Evolutionary conservation across 2,797 vertebrate species (phyloP), one percentile per base, ranked within the genome.

Genomic region (Pantherophis alleghaniensis): DNA sequence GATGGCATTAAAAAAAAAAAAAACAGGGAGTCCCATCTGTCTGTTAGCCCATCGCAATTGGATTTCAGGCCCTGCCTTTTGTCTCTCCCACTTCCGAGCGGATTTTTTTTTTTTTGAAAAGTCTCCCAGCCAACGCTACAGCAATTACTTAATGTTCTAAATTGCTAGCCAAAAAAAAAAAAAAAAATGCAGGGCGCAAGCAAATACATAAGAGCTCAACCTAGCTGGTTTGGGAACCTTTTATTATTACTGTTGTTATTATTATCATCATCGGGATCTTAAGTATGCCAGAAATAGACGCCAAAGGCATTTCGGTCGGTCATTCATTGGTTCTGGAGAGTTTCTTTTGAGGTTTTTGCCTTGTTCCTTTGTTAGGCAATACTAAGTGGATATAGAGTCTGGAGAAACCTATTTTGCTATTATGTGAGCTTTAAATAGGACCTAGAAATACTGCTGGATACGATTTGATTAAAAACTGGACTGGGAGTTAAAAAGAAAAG

Each of bases 11-110:
- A 63, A 63, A 97, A 95, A 96, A 97, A 95, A 51, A 7, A 51
- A 53, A 9, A 53, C 9, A 96, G 97, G 95, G 95, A 98, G 98
- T 96, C 98, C 98, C 98, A 98, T 98, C 98, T 99, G 98, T 98
- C 97, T 57, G 89, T 94, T 96, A 95, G 96, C 96, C 96, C 94
- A 93, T 95, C 96, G 98, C 98, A 98, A 98, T 98, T 98, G 98
- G 97, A 98, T 98, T 98, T 97, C 96, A 97, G 97, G 97, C 96
- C 96, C 94, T 96, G 94, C 95, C 97, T 96, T 98, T 98, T 98
- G 98, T 98, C 96, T 98, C 96, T 96, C 97, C 97, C 95, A 94
- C 95, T 97, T 97, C 91, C 90, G 96, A 97, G 96, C 95, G 97
- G 96, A 95, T 22, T 96, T 97, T 97, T 95, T 97, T 97, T 51